Evolutionary conservation across 2,797 vertebrate genomes (phyloP).

Genomic region (Cichlasoma orientale): DNA sequence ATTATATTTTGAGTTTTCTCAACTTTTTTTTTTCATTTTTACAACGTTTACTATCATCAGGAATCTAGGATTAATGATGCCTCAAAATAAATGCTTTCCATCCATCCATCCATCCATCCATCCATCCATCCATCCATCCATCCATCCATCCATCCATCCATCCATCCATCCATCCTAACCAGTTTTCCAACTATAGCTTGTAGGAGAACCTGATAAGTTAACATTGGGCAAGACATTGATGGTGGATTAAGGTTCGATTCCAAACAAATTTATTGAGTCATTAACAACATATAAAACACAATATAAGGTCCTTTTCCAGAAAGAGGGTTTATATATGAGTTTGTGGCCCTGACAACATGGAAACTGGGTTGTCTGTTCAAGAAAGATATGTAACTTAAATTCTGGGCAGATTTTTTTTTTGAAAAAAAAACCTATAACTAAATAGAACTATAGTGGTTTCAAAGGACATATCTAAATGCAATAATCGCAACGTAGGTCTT

Average conservation of each 20-base stretch:
- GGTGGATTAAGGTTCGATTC: no score
- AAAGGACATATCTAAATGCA: no score
- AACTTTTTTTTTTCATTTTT: neutral
- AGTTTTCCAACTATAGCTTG: no score
- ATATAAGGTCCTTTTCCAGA: neutral
- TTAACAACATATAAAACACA: neutral
- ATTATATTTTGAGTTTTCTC: neutral
- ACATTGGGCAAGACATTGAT: no score
- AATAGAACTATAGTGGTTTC: no score
- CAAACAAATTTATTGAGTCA: neutral
- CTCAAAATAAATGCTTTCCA: neutral
- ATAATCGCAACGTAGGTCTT: no score
- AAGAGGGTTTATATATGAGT: neutral
- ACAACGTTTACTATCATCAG: neutral
- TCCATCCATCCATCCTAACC: no score
- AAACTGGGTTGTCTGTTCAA: neutral
- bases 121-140: no score
- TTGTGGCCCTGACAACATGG: neutral
- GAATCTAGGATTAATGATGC: neutral
- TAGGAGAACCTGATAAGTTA: no score
- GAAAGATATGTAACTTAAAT: no score
- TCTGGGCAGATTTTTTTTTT: neutral
- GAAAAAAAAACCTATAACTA: no score
- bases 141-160: no score
- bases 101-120: neutral